These are phyloP conservation scores for Paguma larvata DNA, from an alignment of 2,797 vertebrate genomes.

Conservation along the genomic window DNA sequence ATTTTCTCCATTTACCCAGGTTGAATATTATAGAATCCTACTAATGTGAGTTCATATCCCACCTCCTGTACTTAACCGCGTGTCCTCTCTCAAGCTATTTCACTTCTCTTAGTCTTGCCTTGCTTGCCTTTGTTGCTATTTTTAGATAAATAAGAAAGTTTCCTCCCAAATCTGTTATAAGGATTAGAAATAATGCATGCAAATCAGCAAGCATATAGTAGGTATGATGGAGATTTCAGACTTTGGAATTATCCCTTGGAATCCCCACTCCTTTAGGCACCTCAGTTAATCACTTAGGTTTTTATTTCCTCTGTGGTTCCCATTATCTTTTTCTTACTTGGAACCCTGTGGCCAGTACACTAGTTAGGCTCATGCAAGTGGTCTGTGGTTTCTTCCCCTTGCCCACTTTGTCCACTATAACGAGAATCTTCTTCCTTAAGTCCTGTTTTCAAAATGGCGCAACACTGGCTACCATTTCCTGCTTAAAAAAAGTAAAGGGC, in stretches of 20 bases:
- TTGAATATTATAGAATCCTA: background rate
- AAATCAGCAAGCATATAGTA: background rate
- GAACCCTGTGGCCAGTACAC: rapidly evolving
- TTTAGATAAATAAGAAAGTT: background rate
- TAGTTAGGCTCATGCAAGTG: background rate
- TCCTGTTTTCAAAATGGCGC: background rate
- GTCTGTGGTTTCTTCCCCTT: background rate
- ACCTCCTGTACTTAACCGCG: background rate
- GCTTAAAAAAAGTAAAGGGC: background rate
- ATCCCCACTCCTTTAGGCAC: background rate
- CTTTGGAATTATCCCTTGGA: background rate
- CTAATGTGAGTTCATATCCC: background rate
- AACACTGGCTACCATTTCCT: background rate
- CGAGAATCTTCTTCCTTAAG: background rate
- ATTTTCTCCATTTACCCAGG: background rate
- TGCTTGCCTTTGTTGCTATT: background rate
- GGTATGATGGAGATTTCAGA: background rate
- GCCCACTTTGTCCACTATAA: background rate
- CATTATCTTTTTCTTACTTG: background rate
- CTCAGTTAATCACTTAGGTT: background rate
- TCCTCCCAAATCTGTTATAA: background rate
- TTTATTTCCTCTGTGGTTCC: background rate
- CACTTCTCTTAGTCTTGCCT: background rate
- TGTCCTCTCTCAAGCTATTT: background rate
- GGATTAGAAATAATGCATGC: background rate